Percentiles rank a stretch among this genome's conserved stretches.
These are phyloP conservation scores for Heterodera schachtii DNA, from an alignment of 1,140 invertebrate species.

Conservation along the genomic window DNA sequence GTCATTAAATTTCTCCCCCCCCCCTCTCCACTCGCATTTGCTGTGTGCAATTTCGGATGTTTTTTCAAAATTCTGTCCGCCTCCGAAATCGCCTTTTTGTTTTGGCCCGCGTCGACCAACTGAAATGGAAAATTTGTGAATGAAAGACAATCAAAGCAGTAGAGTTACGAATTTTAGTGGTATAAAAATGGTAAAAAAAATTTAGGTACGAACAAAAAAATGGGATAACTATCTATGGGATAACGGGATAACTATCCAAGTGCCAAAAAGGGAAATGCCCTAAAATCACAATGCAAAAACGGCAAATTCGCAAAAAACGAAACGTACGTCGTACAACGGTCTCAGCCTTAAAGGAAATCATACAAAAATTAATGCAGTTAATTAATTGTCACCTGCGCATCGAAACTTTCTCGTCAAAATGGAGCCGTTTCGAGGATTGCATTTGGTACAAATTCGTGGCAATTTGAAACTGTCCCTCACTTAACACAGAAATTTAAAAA, in stretches of 20 bases:
- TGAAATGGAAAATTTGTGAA: neutral
- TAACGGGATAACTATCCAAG: no score
- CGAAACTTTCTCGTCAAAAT: neutral
- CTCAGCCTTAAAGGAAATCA: neutral
- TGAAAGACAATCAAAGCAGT: no score
- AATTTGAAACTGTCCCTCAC: neutral
- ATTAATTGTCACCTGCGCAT: neutral
- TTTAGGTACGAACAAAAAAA: no score
- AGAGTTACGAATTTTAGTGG: no score
- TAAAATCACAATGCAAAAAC: no score
- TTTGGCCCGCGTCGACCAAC: constrained; percentile 84
- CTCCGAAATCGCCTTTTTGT: constrained; percentile 95
- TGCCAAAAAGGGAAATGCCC: no score
- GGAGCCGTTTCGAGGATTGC: neutral
- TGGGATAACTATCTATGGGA: no score
- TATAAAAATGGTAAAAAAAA: no score
- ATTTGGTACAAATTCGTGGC: neutral
- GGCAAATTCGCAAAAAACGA: neutral
- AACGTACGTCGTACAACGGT: neutral
- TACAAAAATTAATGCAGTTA: no score
- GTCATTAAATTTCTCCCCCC: no score
- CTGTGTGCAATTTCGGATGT: constrained; percentile 83
- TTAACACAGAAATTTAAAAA: no score
- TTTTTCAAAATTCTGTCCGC: constrained; percentile 92
- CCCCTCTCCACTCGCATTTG: constrained; percentile 73